Evolutionary conservation across 2,888 invertebrate genomes (phyloP).

Genomic region (Lasioglossum figueresi): DNA sequence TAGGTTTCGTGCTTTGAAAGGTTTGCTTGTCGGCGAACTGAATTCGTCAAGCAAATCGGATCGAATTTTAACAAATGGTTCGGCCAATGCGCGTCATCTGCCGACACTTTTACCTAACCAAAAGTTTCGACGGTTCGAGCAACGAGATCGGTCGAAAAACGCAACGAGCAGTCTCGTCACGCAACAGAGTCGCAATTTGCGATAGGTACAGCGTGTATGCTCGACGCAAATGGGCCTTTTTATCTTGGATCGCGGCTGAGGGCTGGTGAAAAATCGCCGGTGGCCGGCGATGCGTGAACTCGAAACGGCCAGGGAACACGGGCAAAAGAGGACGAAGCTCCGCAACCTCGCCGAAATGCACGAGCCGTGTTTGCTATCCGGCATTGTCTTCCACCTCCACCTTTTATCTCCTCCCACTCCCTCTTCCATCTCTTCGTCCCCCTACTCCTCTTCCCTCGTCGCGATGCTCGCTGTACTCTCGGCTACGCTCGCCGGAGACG

Average conservation of each 20-base stretch:
- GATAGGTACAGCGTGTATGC: slow-evolving; percentile 25
- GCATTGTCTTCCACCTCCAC: slow-evolving; percentile 57
- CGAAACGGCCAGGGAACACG: slow-evolving; percentile 35
- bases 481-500: slow-evolving; percentile 29
- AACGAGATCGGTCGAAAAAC: slow-evolving; percentile 11
- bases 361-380: slow-evolving; percentile 56
- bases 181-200: slow-evolving; percentile 21
- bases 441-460: background rate
- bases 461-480: background rate
- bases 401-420: slow-evolving; percentile 34
- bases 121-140: background rate
- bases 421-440: slow-evolving; percentile 44
- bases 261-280: slow-evolving; percentile 50
- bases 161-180: background rate
- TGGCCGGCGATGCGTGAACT: slow-evolving; percentile 49
- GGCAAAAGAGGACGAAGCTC: slow-evolving; percentile 43
- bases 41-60: background rate
- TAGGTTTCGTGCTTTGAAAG: background rate
- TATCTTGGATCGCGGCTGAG: slow-evolving; percentile 39
- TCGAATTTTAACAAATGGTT: background rate
- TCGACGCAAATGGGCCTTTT: slow-evolving; percentile 40
- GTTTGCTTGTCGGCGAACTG: no score
- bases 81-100: background rate
- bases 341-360: slow-evolving; percentile 44
- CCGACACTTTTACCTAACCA: background rate